Conservation (phyloP, 2,888 invertebrate species). For the Parelbella ahira region DNA sequence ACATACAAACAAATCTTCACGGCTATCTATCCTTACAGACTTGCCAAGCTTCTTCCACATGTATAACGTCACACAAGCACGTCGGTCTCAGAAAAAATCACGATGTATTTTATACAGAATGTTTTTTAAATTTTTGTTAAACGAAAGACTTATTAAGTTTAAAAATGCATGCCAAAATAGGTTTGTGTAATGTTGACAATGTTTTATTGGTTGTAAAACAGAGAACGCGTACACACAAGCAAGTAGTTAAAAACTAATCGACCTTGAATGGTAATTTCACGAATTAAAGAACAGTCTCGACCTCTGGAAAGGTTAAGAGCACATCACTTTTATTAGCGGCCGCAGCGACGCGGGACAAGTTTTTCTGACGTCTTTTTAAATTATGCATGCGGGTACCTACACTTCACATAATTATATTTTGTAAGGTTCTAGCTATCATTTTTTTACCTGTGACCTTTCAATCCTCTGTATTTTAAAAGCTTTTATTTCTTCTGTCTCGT, state of each 20-base stretch:
- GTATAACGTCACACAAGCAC: too few species aligned
- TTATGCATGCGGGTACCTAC: conserved; percentile 33
- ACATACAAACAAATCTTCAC: too few species aligned
- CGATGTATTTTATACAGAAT: too few species aligned
- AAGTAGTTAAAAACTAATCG: conserved; percentile 40
- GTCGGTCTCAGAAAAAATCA: too few species aligned
- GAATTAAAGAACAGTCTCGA: conserved; percentile 55
- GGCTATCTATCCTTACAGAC: too few species aligned
- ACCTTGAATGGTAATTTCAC: conserved; percentile 72
- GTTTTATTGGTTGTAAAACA: not conserved
- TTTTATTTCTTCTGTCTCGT: conserved; percentile 3
- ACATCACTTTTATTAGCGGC: conserved; percentile 69
- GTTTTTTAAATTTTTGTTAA: too few species aligned
- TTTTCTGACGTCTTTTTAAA: conserved; percentile 37
- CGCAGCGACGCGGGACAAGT: conserved; percentile 50
- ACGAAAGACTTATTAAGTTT: too few species aligned
- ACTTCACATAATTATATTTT: conserved; percentile 33
- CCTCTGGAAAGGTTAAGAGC: conserved; percentile 74
- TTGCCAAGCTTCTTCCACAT: too few species aligned
- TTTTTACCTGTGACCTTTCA: conserved; percentile 32
- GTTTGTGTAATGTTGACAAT: not conserved
- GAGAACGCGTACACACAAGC: conserved; percentile 1
- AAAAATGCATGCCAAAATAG: too few species aligned
- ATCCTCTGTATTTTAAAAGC: conserved; percentile 17
- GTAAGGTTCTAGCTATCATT: conserved; percentile 29